phyloP scores from a whole-genome alignment of 2,113 vertebrate species.

The Scomber colias region DNA sequence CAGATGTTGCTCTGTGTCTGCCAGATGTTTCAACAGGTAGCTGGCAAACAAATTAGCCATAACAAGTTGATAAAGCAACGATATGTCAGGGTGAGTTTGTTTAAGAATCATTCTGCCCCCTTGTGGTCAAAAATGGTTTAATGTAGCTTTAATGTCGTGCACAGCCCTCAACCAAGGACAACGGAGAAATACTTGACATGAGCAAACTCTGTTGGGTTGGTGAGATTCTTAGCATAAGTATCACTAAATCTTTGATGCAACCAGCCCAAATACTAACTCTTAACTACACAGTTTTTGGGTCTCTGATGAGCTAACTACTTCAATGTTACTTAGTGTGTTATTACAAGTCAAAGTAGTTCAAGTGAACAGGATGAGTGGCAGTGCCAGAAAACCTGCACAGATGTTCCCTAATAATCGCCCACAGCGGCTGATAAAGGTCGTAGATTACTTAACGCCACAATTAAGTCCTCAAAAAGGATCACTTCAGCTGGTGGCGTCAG shows the following conservation, averaged over 20 bases:
- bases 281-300: neutral
- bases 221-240: neutral
- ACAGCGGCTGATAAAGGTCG: constrained; percentile 27
- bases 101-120: too few species aligned
- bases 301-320: neutral
- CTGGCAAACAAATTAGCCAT: neutral
- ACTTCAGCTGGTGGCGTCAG: neutral
- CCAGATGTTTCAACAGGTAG: neutral
- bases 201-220: too few species aligned
- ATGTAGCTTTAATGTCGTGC: neutral
- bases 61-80: too few species aligned
- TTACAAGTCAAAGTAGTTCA: neutral
- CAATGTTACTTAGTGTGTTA: neutral
- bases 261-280: neutral
- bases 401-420: constrained; percentile 14
- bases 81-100: too few species aligned
- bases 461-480: constrained; percentile 42
- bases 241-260: neutral
- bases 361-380: neutral
- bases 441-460: constrained; percentile 6
- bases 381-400: constrained; percentile 3
- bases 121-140: neutral
- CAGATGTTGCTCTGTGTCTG: neutral
- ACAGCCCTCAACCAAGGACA: too few species aligned
- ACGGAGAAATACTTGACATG: too few species aligned